phyloP scores from a whole-genome alignment of 1,140 invertebrate genomes.

The Ostrea denselamellosa region DNA sequence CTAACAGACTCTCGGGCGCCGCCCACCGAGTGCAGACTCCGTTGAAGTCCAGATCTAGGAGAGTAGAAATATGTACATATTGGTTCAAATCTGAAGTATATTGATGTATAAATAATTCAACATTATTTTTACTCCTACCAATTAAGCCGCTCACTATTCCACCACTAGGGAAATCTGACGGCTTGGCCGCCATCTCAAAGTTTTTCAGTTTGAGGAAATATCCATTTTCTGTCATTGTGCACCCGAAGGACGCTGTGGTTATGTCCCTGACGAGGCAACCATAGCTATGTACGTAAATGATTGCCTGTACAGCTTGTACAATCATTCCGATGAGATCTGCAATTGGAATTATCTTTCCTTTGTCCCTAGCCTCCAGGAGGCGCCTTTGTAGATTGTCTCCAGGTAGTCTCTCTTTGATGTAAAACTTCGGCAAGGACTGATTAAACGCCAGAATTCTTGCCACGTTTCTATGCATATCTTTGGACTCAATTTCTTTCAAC shows the following conservation, averaged over 20 bases:
- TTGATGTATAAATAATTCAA: not conserved
- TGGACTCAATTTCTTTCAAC: not conserved
- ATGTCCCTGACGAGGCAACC: not conserved
- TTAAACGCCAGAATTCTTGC: slow-evolving; percentile 7
- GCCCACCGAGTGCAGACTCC: not conserved
- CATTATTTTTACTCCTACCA: not conserved
- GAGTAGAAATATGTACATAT: not conserved
- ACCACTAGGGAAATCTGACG: not conserved
- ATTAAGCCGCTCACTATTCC: not conserved
- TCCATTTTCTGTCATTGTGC: not conserved
- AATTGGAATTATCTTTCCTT: slow-evolving; percentile 5
- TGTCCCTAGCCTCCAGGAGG: slow-evolving; percentile 9
- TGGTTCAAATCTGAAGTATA: not conserved
- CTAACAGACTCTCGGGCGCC: not conserved
- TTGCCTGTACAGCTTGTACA: not conserved
- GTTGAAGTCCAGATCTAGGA: not conserved
- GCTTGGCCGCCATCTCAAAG: slow-evolving; percentile 5
- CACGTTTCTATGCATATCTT: slow-evolving; percentile 2
- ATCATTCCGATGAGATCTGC: not conserved
- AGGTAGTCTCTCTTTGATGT: slow-evolving; percentile 14
- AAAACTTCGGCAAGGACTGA: not conserved
- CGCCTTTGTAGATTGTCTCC: slow-evolving; percentile 2
- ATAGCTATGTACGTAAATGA: not conserved
- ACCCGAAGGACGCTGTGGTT: not conserved
- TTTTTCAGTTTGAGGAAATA: not conserved